Evolutionary conservation across 1,140 invertebrate species (phyloP), one percentile per base, ranked within the genome.

Genomic region (Lanistes nyassanus): DNA sequence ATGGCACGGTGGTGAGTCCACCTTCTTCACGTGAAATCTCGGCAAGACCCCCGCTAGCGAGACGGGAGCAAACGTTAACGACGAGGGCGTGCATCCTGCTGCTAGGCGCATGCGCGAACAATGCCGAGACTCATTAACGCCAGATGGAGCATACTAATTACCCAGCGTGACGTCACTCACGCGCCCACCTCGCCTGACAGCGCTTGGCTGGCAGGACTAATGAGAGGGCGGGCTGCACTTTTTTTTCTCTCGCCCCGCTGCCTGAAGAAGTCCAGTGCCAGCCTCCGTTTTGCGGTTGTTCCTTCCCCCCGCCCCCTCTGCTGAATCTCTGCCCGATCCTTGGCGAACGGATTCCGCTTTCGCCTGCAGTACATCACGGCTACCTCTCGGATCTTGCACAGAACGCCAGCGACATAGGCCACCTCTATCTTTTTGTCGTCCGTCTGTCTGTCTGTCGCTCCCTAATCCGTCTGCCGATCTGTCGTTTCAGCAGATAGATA

Each of bases 91-190:
- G 56, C 31, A 23, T 11, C 56, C n/a, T 31, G 31, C 31, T 60
- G 31, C 56, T 36, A 29, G 23, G 62, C 62, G 31, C 36, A 31
- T 34, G 31, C 29, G 36, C 34, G 62, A 36, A 64, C 62, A 64
- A 64, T 64, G 62, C 36, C 62, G 36, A 64, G 36, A 36, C 62
- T 21, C 19, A 36, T 34, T 31, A 72, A 36, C 70, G 70, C 70
- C 70, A 72, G 70, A 72, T 72, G 70, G 70, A 72, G 70, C 23
- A 58, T 72, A 72, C 70, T 72, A 72, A 72, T 72, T 72, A 72
- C 70, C 56, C 70, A 72, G 70, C 70, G 70, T 72, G 70, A 72
- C 70, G 70, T 72, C 70, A 72, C 70, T 39, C 31, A 11, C 31
- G 16, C 34, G 55, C 23, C 37, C 36, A 58, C 53, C 26, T 71